A percentile compares a stretch with the other conserved stretches of the same genome.
Conservation (phyloP, 2,888 invertebrate species). For the Seira ritae region DNA sequence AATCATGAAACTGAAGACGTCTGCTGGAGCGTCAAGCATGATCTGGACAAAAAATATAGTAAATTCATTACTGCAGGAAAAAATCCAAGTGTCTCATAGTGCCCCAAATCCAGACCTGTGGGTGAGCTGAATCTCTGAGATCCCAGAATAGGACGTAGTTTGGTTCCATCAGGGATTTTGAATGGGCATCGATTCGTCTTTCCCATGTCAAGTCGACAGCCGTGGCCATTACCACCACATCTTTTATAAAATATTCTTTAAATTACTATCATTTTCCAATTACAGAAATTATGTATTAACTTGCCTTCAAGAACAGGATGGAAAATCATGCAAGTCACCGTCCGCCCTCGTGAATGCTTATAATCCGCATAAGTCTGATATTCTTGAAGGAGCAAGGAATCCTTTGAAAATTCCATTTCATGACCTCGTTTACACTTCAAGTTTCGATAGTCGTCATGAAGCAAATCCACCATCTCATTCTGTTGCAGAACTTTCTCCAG, state of each 20-base stretch:
- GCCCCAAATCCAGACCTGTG: too few species aligned
- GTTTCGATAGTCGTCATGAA: slow-evolving; percentile 68
- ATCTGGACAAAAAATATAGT: slow-evolving; percentile 30
- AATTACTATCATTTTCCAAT: background rate
- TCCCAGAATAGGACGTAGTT: slow-evolving; percentile 73
- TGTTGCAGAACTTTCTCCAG: slow-evolving; percentile 68
- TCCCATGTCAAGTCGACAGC: slow-evolving; percentile 71
- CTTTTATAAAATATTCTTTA: slow-evolving; percentile 39
- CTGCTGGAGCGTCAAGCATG: slow-evolving; percentile 71
- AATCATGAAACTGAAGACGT: slow-evolving; percentile 69
- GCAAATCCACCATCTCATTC: slow-evolving; percentile 71
- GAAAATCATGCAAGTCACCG: slow-evolving; percentile 68
- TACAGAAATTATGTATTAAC: background rate
- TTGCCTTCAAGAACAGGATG: slow-evolving; percentile 71
- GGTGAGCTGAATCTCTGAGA: slow-evolving; percentile 67
- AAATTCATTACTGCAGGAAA: too few species aligned
- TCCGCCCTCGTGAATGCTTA: slow-evolving; percentile 68
- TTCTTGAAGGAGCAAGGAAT: slow-evolving; percentile 68
- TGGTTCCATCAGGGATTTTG: slow-evolving; percentile 69
- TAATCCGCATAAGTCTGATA: slow-evolving; percentile 69
- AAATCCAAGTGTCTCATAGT: too few species aligned
- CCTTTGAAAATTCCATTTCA: slow-evolving; percentile 70
- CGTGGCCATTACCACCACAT: slow-evolving; percentile 69
- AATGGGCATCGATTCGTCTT: slow-evolving; percentile 68
- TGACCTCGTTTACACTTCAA: slow-evolving; percentile 69